Conservation (phyloP, 2,113 vertebrate genomes). For the Lontra canadensis region DNA sequence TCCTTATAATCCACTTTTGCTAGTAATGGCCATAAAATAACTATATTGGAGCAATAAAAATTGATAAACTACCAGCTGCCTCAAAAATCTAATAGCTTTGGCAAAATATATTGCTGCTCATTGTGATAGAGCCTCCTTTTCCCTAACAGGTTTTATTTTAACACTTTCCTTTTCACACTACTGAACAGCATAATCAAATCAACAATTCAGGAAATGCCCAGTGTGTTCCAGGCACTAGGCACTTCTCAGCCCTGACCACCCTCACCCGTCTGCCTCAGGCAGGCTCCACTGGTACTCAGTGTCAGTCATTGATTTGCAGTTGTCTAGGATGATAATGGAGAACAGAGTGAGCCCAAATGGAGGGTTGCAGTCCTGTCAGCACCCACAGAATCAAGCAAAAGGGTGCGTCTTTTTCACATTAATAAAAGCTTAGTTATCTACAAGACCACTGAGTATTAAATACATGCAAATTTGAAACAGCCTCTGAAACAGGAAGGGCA, state of each 20-base stretch:
- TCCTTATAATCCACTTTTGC: conserved; percentile 49
- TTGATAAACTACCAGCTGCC: conserved; percentile 52
- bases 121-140: conserved; percentile 51
- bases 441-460: conserved; percentile 42
- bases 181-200: conserved; percentile 38
- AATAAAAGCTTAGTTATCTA: conserved; percentile 33
- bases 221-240: neutral
- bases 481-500: neutral
- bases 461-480: conserved; percentile 34
- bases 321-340: conserved; percentile 30
- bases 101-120: conserved; percentile 29
- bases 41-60: conserved; percentile 53
- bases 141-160: conserved; percentile 59
- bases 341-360: neutral
- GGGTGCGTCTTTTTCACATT: conserved; percentile 4
- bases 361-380: neutral
- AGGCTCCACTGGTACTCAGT: neutral
- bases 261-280: neutral
- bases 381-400: conserved; percentile 44
- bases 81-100: conserved; percentile 63
- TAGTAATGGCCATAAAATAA: conserved; percentile 66
- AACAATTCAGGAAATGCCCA: conserved; percentile 41
- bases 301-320: conserved; percentile 18
- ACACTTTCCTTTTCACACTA: conserved; percentile 45
- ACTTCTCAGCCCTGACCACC: neutral